phyloP scores from a whole-genome alignment of 2,113 vertebrate genomes.

The Amphilophus citrinellus region DNA sequence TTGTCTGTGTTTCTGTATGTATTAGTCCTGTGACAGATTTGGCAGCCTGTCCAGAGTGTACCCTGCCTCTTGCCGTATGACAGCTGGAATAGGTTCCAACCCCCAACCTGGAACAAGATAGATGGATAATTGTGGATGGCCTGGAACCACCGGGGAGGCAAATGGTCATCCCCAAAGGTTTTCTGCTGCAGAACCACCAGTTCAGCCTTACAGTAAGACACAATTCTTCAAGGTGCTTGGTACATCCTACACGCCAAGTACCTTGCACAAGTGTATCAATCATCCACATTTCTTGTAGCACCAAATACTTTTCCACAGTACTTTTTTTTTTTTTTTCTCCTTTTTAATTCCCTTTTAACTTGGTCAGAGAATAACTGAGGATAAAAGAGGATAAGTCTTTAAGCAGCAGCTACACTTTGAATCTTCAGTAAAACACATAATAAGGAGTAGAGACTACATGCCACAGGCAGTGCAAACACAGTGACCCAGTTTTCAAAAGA shows the following conservation, averaged over 20 bases:
- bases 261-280: not conserved
- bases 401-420: not conserved
- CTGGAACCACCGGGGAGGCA: not conserved
- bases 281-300: not conserved
- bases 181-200: not conserved
- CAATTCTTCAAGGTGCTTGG: not conserved
- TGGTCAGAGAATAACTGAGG: not conserved
- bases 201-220: not conserved
- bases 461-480: not conserved
- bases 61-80: not conserved
- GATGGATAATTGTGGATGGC: not conserved
- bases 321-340: too few species aligned
- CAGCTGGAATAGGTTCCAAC: not conserved
- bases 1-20: too few species aligned
- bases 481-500: constrained; percentile 10
- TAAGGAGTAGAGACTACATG: not conserved
- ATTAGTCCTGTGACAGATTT: too few species aligned
- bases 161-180: not conserved
- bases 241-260: not conserved
- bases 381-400: not conserved
- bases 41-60: not conserved
- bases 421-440: not conserved
- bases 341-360: not conserved
- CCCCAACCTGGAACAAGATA: not conserved
- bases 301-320: not conserved